Conservation (phyloP, 2,888 invertebrate genomes). For the Caenorhabditis angaria region DNA sequence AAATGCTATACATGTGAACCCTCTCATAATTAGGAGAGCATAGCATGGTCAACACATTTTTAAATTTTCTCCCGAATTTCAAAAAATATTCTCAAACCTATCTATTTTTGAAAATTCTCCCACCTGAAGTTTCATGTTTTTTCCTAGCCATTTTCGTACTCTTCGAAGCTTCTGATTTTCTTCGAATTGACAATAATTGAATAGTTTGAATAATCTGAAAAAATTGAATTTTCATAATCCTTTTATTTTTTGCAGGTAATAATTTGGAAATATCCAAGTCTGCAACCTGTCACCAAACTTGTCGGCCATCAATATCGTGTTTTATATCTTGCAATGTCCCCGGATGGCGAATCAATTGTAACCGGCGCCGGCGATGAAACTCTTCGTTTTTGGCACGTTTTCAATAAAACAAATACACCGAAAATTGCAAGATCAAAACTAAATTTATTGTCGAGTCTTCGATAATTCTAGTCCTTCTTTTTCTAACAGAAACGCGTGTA, state of each 20-base stretch:
- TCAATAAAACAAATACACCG: conserved; percentile 80
- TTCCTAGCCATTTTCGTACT: no score
- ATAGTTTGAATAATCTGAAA: conserved; percentile 5
- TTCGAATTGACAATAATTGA: not conserved
- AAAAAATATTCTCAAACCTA: no score
- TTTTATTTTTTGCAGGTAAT: conserved; percentile 78
- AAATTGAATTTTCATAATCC: not conserved
- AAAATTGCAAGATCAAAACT: conserved; percentile 48
- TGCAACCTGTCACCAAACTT: conserved; percentile 94
- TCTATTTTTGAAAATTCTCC: no score
- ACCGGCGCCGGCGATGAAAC: conserved; percentile 99
- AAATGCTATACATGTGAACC: no score
- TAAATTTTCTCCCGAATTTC: no score
- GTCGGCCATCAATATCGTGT: conserved; percentile 96
- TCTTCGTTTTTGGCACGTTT: conserved; percentile 97
- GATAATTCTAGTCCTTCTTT: conserved; percentile 25
- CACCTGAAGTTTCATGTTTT: no score
- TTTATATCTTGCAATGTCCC: conserved; percentile 92
- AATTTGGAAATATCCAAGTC: conserved; percentile 97
- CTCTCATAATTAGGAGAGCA: no score
- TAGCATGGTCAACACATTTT: no score
- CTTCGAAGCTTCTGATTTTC: no score
- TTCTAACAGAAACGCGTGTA: not conserved
- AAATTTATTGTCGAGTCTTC: conserved; percentile 54
- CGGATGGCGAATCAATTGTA: conserved; percentile 97